Evolutionary conservation across 2,113 vertebrate genomes (phyloP).

Genomic region (Nymphicus hollandicus): DNA sequence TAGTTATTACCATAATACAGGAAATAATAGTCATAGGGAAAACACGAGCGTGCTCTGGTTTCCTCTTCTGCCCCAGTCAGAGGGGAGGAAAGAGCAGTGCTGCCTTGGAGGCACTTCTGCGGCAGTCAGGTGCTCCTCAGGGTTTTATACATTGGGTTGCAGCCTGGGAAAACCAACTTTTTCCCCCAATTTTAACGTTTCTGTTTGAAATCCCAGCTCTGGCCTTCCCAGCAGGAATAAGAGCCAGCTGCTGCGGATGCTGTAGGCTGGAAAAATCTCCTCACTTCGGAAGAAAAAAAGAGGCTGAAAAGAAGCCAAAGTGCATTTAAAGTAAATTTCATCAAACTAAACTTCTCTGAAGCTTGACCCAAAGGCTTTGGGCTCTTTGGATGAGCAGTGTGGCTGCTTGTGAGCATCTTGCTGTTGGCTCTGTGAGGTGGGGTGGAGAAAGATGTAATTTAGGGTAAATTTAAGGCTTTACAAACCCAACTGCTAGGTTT

Average conservation of each 20-base stretch:
- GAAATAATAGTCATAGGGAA: background rate
- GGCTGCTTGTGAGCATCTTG: accelerated
- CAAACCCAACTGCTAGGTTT: background rate
- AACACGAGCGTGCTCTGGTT: background rate
- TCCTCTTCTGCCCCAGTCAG: background rate
- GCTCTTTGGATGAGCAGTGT: accelerated
- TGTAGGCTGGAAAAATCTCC: background rate
- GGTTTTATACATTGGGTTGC: background rate
- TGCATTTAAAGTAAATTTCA: background rate
- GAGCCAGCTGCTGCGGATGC: accelerated
- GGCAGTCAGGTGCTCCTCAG: accelerated
- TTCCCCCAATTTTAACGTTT: background rate
- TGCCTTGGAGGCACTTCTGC: background rate
- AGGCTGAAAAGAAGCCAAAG: background rate
- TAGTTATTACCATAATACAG: background rate
- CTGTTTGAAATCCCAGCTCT: background rate
- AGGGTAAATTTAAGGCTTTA: background rate
- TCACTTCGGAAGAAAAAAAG: background rate
- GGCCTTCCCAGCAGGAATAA: background rate
- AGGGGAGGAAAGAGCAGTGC: background rate
- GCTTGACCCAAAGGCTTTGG: background rate
- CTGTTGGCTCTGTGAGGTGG: accelerated
- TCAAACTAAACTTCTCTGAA: background rate
- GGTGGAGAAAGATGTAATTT: background rate
- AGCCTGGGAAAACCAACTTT: background rate